phyloP scores from a whole-genome alignment of 2,888 invertebrate species.

The Caenorhabditis wallacei region DNA sequence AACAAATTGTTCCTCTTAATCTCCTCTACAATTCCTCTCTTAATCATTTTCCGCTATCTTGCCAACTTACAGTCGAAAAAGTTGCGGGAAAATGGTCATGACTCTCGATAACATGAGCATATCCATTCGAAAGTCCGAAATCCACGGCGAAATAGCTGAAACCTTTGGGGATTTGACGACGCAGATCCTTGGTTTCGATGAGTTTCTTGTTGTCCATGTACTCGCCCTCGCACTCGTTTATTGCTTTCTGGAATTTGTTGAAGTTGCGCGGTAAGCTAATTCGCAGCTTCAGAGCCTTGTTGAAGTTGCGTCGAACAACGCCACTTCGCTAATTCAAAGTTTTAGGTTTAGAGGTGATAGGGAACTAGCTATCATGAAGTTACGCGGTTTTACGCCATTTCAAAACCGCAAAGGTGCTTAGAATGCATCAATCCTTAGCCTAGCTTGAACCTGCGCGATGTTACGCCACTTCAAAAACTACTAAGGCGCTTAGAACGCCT shows the following conservation, averaged over 20 bases:
- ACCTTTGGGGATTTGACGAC: conserved; percentile 92
- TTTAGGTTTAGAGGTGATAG: no score
- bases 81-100: conserved; percentile 90
- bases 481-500: no score
- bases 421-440: no score
- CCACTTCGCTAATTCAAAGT: no score
- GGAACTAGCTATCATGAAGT: no score
- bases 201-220: conserved; percentile 97
- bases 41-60: not conserved
- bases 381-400: no score
- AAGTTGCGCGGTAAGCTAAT: not conserved
- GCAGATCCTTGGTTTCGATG: conserved; percentile 88
- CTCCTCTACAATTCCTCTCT: not conserved
- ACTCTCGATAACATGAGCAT: conserved; percentile 97
- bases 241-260: conserved; percentile 89
- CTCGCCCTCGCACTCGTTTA: conserved; percentile 94
- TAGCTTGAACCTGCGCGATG: no score
- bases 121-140: conserved; percentile 92
- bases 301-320: no score
- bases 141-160: conserved; percentile 96
- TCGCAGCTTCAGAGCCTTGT: no score
- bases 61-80: conserved; percentile 90
- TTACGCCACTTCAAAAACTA: no score
- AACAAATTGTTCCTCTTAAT: no score
- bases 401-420: no score